These are phyloP conservation scores for Pica pica DNA, from an alignment of 2,113 vertebrate genomes.

Conservation along the genomic window DNA sequence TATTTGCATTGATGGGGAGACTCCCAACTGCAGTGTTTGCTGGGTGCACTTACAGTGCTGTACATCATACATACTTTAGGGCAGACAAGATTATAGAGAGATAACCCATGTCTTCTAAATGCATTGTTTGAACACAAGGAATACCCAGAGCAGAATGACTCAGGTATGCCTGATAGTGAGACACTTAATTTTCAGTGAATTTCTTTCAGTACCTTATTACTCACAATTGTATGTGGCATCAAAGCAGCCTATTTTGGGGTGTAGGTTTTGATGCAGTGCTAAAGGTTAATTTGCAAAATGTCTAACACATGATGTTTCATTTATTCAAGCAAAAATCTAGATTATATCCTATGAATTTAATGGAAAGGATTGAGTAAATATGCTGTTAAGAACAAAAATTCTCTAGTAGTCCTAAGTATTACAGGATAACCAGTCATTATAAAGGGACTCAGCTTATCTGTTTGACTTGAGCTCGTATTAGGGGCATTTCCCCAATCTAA, in stretches of 20 bases:
- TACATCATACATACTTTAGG: neutral
- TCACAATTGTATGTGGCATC: neutral
- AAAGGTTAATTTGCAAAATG: neutral
- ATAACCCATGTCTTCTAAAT: neutral
- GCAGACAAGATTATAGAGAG: neutral
- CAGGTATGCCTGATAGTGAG: neutral
- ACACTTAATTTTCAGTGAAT: neutral
- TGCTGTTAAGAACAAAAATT: neutral
- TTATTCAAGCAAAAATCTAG: neutral
- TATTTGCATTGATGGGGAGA: neutral
- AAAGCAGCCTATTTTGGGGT: neutral
- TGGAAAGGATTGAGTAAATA: neutral
- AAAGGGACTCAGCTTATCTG: neutral
- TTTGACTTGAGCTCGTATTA: neutral
- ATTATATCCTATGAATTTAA: neutral
- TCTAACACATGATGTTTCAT: neutral
- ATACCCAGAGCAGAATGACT: neutral
- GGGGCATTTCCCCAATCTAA: neutral
- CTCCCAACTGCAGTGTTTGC: neutral
- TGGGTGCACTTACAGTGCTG: accelerated
- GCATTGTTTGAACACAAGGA: neutral
- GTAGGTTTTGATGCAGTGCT: neutral
- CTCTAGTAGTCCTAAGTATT: neutral
- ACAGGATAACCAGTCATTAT: neutral
- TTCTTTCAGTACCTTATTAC: neutral